Conservation (phyloP, 2,113 vertebrate species). For the Excalfactoria chinensis region DNA sequence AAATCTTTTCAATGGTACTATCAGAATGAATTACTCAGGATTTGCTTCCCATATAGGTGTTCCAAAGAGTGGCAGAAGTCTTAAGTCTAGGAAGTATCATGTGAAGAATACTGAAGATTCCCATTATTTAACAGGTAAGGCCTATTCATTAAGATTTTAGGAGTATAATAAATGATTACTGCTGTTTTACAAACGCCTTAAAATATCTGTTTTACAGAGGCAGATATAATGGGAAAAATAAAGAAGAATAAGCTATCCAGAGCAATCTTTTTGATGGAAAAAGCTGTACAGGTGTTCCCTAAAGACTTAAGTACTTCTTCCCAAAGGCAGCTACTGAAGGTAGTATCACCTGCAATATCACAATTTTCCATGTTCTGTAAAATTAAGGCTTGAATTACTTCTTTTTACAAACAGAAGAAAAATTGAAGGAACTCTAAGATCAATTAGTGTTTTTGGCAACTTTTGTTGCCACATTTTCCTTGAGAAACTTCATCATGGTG, state of each 20-base stretch:
- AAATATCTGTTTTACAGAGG: slow-evolving; percentile 77
- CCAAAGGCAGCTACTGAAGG: slow-evolving; percentile 83
- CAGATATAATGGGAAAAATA: slow-evolving; percentile 81
- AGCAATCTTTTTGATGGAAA: slow-evolving; percentile 90
- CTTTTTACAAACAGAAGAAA: not conserved
- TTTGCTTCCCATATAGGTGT: slow-evolving; percentile 45
- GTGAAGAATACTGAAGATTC: slow-evolving; percentile 7
- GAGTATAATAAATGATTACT: not conserved
- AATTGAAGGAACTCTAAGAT: not conserved
- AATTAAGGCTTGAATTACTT: not conserved
- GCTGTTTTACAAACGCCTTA: slow-evolving; percentile 14
- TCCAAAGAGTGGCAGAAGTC: not conserved
- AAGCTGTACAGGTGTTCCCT: slow-evolving; percentile 79
- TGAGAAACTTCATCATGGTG: not conserved
- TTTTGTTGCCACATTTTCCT: not conserved
- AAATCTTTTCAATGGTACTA: not conserved
- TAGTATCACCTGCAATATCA: slow-evolving; percentile 49
- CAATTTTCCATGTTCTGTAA: not conserved
- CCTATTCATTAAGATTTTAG: not conserved
- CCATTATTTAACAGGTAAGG: slow-evolving; percentile 73
- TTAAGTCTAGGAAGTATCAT: slow-evolving; percentile 9
- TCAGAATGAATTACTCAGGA: not conserved
- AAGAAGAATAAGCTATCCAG: slow-evolving; percentile 89
- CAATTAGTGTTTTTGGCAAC: not conserved
- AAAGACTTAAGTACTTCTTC: slow-evolving; percentile 51